A percentile compares a stretch with the other conserved stretches of the same genome.
Conservation (phyloP, 2,888 invertebrate genomes). For the Drosophila eohydei region DNA sequence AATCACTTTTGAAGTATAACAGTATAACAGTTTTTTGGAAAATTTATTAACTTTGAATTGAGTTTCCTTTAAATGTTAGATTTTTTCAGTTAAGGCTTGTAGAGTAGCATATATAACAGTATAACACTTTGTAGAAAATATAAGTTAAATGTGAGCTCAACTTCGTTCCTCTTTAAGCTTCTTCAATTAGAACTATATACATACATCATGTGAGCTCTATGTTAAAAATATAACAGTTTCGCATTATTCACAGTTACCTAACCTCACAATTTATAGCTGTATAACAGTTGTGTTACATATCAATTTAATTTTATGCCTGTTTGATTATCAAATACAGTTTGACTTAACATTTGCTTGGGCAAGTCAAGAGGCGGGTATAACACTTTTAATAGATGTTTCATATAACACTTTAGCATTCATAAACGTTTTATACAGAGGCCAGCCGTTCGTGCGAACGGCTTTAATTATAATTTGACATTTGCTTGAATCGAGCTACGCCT, state of each 20-base stretch:
- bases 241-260: too few species aligned
- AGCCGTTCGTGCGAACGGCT: not conserved
- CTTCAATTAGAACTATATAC: too few species aligned
- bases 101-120: not conserved
- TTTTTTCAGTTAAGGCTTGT: not conserved
- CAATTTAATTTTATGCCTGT: not conserved
- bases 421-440: not conserved
- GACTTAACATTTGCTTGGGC: not conserved
- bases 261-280: not conserved
- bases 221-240: too few species aligned
- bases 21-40: not conserved
- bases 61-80: too few species aligned
- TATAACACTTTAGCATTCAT: not conserved
- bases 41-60: too few species aligned
- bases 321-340: not conserved
- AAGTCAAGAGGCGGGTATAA: not conserved
- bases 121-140: not conserved
- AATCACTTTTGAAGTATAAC: not conserved
- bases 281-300: not conserved
- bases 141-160: not conserved
- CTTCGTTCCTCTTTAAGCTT: not conserved
- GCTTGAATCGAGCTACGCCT: conserved; percentile 22
- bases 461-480: conserved; percentile 32
- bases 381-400: not conserved
- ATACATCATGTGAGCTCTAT: too few species aligned